A percentile compares a stretch with the other conserved stretches of the same genome.
phyloP scores from a whole-genome alignment of 2,797 vertebrate species.

The Acipenser oxyrinchus region DNA sequence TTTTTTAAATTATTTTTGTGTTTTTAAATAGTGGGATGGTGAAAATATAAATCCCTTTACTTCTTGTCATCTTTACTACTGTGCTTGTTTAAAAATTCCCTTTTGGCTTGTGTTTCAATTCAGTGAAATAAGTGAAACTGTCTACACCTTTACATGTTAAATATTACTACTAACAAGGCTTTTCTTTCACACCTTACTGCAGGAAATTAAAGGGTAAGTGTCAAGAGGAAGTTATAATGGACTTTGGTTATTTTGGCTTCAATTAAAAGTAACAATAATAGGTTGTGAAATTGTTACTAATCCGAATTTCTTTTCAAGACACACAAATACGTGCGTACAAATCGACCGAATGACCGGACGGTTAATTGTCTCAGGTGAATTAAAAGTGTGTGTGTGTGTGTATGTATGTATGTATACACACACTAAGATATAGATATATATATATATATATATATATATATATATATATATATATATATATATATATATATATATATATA shows the following conservation, averaged over 20 bases:
- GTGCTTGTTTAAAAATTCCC: conserved; percentile 14
- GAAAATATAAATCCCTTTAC: neutral
- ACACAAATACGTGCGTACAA: no score
- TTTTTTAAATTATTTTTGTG: neutral
- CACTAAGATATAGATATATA: no score
- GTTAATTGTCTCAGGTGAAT: no score
- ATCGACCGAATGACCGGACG: no score
- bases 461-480: no score
- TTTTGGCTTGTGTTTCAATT: conserved; percentile 48
- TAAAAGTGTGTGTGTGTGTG: no score
- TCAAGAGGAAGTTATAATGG: neutral
- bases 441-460: no score
- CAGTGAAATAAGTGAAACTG: conserved; percentile 48
- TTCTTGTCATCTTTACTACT: conserved; percentile 11
- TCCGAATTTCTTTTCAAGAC: no score
- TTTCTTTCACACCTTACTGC: conserved; percentile 8
- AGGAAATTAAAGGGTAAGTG: conserved; percentile 5
- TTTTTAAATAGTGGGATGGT: neutral
- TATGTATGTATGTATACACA: no score
- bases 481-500: neutral
- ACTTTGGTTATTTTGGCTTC: no score
- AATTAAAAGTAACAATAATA: no score
- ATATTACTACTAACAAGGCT: conserved; percentile 15
- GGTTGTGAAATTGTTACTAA: no score
- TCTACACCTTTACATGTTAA: conserved; percentile 55